Evolutionary conservation across 2,797 vertebrate genomes (phyloP).

Genomic region (Pachyuromys duprasi): DNA sequence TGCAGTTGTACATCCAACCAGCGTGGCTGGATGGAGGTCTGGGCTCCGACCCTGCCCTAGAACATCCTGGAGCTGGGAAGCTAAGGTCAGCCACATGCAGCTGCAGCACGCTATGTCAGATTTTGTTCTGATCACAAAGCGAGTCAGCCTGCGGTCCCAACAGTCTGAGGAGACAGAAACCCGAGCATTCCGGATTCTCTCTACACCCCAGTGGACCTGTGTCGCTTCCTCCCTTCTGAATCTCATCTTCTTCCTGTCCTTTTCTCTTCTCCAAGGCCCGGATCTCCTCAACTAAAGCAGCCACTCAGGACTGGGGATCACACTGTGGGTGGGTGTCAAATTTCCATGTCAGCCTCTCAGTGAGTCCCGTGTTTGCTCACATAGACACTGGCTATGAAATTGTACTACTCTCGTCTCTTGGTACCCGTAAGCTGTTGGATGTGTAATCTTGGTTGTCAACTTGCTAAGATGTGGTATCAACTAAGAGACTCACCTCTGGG

Average conservation of each 20-base stretch:
- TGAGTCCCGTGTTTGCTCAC: background rate
- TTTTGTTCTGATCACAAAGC: background rate
- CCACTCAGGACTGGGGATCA: background rate
- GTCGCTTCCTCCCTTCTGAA: background rate
- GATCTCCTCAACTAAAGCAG: background rate
- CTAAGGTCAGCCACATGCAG: background rate
- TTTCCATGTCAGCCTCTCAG: background rate
- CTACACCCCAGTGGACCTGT: background rate
- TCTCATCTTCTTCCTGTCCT: background rate
- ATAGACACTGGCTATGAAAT: background rate
- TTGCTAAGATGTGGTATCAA: background rate
- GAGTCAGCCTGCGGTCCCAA: background rate
- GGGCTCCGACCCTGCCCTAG: too few relatives aligned
- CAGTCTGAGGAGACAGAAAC: background rate
- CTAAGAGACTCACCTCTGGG: background rate
- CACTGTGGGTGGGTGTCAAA: background rate
- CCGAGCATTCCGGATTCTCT: background rate
- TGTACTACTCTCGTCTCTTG: background rate
- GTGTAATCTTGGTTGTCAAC: background rate
- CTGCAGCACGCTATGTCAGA: background rate
- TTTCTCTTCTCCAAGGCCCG: background rate
- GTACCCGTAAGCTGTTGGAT: background rate
- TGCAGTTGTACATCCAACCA: slow-evolving; percentile 64
- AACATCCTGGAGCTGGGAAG: background rate
- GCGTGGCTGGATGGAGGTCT: slow-evolving; percentile 81